phyloP scores from a whole-genome alignment of 92 coral and sea anemone genomes.

The Porites divaricata region DNA sequence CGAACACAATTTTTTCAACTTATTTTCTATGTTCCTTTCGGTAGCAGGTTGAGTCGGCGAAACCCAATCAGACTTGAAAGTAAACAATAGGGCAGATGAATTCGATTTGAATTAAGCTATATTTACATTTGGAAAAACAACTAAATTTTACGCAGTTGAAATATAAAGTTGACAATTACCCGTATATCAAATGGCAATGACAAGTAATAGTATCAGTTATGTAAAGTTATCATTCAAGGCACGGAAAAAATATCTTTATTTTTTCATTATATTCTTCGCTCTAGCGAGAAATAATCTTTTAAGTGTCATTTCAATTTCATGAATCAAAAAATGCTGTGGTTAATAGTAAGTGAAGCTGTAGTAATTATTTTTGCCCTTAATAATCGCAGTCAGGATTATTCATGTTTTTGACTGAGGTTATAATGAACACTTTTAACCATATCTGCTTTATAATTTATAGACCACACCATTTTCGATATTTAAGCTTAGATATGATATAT shows the following conservation, averaged over 20 bases:
- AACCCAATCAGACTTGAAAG: slow-evolving; percentile 23
- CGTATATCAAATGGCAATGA: neutral
- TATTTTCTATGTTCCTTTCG: neutral
- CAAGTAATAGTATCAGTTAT: neutral
- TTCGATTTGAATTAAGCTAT: slow-evolving; percentile 21
- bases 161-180: neutral
- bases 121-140: slow-evolving; percentile 3
- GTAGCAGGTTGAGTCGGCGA: slow-evolving; percentile 36
- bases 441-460: neutral
- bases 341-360: neutral
- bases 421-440: neutral
- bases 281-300: neutral
- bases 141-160: neutral
- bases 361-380: neutral
- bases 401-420: neutral
- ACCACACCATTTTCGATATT: neutral
- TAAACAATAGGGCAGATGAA: slow-evolving; percentile 36
- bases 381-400: neutral
- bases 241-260: neutral
- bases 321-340: slow-evolving; percentile 4
- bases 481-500: neutral
- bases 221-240: neutral
- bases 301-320: neutral
- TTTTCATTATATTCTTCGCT: neutral
- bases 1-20: slow-evolving; percentile 30